phyloP scores from a whole-genome alignment of 2,797 vertebrate genomes.

The Craterocephalus amniculus region DNA sequence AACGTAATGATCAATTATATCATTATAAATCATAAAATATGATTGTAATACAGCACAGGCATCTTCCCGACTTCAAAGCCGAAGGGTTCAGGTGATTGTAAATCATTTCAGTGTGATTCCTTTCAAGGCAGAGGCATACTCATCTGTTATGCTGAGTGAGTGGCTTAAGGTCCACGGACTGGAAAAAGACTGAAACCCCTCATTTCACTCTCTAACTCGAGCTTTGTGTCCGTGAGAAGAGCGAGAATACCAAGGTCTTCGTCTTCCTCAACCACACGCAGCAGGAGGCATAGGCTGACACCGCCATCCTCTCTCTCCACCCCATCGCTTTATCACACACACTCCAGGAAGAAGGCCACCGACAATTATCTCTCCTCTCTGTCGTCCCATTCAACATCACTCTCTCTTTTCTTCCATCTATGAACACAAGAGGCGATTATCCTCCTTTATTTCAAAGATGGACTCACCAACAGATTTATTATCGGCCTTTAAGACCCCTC shows the following conservation, averaged over 20 bases:
- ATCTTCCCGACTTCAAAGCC: constrained; percentile 74
- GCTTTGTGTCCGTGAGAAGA: constrained; percentile 45
- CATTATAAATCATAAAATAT: constrained; percentile 73
- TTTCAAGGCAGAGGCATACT: constrained; percentile 59
- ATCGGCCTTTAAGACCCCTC: constrained; percentile 58
- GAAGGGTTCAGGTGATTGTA: constrained; percentile 61
- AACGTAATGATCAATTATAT: constrained; percentile 79
- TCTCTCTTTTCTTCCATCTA: constrained; percentile 40
- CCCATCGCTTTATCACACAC: constrained; percentile 43
- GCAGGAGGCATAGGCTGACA: constrained; percentile 58
- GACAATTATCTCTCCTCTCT: constrained; percentile 46
- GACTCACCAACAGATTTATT: constrained; percentile 74
- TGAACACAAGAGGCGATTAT: constrained; percentile 56
- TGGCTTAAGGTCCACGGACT: constrained; percentile 15
- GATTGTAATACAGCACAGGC: constrained; percentile 69
- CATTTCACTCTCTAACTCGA: constrained; percentile 11
- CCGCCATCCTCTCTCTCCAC: constrained; percentile 45
- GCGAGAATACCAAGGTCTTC: constrained; percentile 49
- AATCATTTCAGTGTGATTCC: constrained; percentile 67
- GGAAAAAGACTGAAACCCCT: constrained; percentile 27
- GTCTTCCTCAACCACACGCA: constrained; percentile 54
- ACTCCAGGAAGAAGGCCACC: constrained; percentile 51
- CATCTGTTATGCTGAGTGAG: constrained; percentile 62
- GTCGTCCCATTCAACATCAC: constrained; percentile 32
- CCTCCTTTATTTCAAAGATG: constrained; percentile 62